phyloP scores from a whole-genome alignment of 2,113 vertebrate species.

The Toxotes jaculatrix region DNA sequence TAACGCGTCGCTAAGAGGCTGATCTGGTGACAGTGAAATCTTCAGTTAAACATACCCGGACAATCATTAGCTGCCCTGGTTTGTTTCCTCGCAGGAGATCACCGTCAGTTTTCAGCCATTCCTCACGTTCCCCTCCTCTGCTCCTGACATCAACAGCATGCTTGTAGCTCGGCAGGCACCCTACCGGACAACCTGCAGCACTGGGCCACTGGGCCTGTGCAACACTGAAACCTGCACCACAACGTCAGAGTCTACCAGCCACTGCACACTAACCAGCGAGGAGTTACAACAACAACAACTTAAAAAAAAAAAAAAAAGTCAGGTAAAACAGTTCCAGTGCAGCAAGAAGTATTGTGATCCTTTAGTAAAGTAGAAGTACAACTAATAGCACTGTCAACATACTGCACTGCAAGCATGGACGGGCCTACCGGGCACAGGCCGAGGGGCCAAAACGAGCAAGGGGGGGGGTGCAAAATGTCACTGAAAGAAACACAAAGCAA shows the following conservation, averaged over 20 bases:
- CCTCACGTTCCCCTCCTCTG: slow-evolving; percentile 74
- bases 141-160: slow-evolving; percentile 78
- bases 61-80: slow-evolving; percentile 41
- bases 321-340: slow-evolving; percentile 21
- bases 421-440: neutral
- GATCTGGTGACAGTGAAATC: slow-evolving; percentile 7
- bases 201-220: slow-evolving; percentile 61
- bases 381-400: neutral
- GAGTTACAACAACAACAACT: neutral
- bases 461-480: neutral
- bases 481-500: neutral
- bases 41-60: slow-evolving; percentile 33
- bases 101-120: slow-evolving; percentile 78
- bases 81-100: slow-evolving; percentile 73
- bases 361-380: neutral
- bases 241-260: slow-evolving; percentile 7
- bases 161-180: slow-evolving; percentile 74
- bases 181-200: slow-evolving; percentile 81
- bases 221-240: slow-evolving; percentile 55
- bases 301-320: neutral
- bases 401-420: neutral
- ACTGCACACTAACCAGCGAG: slow-evolving; percentile 19
- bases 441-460: neutral
- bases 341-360: neutral
- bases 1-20: slow-evolving; percentile 35